A percentile compares a stretch with the other conserved stretches of the same genome.
Evolutionary conservation across 2,888 invertebrate species (phyloP).

Genomic region (Cremastinae sp.): DNA sequence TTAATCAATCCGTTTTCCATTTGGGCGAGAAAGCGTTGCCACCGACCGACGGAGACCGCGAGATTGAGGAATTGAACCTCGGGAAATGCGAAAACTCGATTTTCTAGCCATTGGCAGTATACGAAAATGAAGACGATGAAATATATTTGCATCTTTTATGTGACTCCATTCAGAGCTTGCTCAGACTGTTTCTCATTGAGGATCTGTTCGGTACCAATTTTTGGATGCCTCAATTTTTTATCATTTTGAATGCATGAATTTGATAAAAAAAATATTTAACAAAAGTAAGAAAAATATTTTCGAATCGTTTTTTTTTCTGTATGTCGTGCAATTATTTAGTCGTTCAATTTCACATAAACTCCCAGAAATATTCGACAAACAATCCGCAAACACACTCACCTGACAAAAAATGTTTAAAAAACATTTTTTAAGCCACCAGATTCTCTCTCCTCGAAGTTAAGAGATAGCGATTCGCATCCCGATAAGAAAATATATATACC

Average conservation of each 20-base stretch:
- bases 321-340: too few relatives aligned
- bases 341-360: background rate
- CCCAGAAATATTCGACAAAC: too few relatives aligned
- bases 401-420: background rate
- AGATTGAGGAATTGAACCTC: conserved; percentile 52
- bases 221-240: too few relatives aligned
- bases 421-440: conserved; percentile 20
- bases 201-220: too few relatives aligned
- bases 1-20: conserved; percentile 82
- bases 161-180: too few relatives aligned
- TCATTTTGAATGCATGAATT: too few relatives aligned
- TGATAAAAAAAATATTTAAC: too few relatives aligned
- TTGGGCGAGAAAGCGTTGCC: conserved; percentile 71
- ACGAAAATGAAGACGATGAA: too few relatives aligned
- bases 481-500: conserved; percentile 45
- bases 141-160: too few relatives aligned
- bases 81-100: conserved; percentile 55
- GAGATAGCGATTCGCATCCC: conserved; percentile 53
- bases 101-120: conserved; percentile 1
- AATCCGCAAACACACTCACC: conserved; percentile 10
- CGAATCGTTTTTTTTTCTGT: too few relatives aligned
- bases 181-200: too few relatives aligned
- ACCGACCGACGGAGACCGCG: conserved; percentile 62
- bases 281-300: too few relatives aligned
- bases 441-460: conserved; percentile 33